A percentile compares a stretch with the other conserved stretches of the same genome.
These are phyloP conservation scores for Drosophila novamexicana DNA, from an alignment of 1,140 invertebrate species.

Conservation along the genomic window DNA sequence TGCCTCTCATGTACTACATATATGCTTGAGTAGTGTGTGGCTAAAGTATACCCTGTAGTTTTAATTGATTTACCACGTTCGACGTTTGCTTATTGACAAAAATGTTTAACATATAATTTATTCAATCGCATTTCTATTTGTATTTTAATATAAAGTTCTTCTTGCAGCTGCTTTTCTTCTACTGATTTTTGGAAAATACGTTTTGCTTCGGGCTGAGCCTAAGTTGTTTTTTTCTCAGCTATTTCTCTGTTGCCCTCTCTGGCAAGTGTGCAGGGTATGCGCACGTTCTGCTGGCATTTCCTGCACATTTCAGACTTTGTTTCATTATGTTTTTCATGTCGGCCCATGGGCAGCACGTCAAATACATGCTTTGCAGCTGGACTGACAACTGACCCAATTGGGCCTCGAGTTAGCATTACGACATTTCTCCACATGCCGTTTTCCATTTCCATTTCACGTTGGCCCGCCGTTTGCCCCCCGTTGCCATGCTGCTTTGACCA, in stretches of 20 bases:
- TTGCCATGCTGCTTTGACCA: background rate
- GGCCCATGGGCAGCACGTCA: conserved; percentile 17
- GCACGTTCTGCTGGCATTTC: background rate
- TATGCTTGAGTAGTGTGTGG: no score
- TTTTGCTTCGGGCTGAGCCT: no score
- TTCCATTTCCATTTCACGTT: background rate
- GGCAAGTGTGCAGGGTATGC: background rate
- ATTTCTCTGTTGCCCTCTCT: background rate
- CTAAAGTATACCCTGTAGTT: no score
- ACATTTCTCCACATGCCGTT: conserved; percentile 6
- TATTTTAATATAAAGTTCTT: no score
- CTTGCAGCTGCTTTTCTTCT: no score
- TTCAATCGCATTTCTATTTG: no score
- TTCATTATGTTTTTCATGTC: conserved; percentile 4
- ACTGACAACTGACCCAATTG: conserved; percentile 18
- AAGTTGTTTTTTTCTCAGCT: no score
- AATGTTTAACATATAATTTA: no score
- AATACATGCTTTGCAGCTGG: conserved; percentile 10
- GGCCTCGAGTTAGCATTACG: conserved; percentile 23
- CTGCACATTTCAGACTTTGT: background rate
- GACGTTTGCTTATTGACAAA: no score
- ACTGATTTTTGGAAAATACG: no score
- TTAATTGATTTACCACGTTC: no score
- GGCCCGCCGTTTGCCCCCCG: background rate
- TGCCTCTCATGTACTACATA: no score